Base-by-base conservation (phyloP, 2,113 vertebrate species). In the Elephas maximus region DNA sequence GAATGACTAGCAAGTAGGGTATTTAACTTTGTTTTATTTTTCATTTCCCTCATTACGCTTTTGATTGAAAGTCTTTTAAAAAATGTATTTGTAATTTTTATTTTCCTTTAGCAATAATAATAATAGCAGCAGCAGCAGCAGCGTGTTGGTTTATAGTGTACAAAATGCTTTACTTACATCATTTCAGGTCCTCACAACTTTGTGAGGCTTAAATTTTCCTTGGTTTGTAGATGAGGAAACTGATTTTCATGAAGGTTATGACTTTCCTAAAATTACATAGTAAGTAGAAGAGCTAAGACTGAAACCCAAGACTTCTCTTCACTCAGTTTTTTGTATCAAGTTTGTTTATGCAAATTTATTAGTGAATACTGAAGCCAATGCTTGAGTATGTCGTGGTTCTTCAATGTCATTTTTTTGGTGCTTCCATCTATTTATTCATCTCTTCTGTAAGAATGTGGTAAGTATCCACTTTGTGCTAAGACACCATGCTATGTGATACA, bases 191-290 rank as follows among this genome's bases (percentile, higher is more conserved):
- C 76, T 78, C 30, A 44, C 53, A 94, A n/a, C 20, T 93, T 85
- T 95, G 30, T 83, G 44, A 93, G 74, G 86, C n/a, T 63, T 79
- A 90, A 74, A n/a, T 92, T 85, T 96, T 88, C 71, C 48, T 83
- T 82, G 53, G 23, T 69, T 93, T 96, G 78, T 53, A 71, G 83
- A 30, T 88, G 60, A 93, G 67, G 77, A 97, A 53, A 82, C 20
- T 57, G 85, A 93, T 76, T 69, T 77, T 93, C 69, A 51, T 33
- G n/a, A 62, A 88, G 33, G 20, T 82, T 57, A 60, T 88, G 33
- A 51, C 12, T 82, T 91, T 69, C 37, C 48, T 83, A 57, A 77
- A 94, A 60, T 62, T 15, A 21, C 3, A 4, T 73, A 51, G 57
- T 88, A 71, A 53, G 26, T 45, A 48, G 48, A 77, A 30, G 60